Evolutionary conservation across 2,113 vertebrate genomes (phyloP), one percentile per base, ranked within the genome.

Genomic region (Isichthys henryi): DNA sequence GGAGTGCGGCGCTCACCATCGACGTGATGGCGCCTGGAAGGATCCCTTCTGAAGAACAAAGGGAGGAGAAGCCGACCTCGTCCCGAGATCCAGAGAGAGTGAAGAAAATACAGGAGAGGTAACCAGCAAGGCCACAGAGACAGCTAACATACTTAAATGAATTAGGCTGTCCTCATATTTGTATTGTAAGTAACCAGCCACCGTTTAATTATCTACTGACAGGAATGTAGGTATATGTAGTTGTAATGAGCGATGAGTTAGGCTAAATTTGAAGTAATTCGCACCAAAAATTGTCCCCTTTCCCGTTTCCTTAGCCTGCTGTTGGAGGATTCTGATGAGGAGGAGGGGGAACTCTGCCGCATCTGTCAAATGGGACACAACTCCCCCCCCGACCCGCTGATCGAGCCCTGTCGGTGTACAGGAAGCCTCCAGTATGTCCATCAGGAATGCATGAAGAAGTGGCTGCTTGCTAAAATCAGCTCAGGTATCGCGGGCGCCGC

Each of bases 401-500:
- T 99, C 90, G 96, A 98, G 91, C 98, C 98, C 0, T 99, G 98
- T 92, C 96, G 97, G 86, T 99, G 98, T 86, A 97, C 96, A 3
- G 98, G 98, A 92, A 99, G 98, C 92, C 95, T 99, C 93, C 97
- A 96, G 46, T 98, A 97, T 88, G 98, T 99, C 92, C 98, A 99
- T 92, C 98, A 99, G 94, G 98, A 99, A 17, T 99, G 98, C 93
- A 99, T 99, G 96, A 99, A 99, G 92, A 98, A 98, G 91, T 99
- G 98, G 98, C 95, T 99, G n/a, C 96, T 96, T 88, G 98, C 98
- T 70, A 99, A 99, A 95, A 99, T 99, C 91, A 97, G 97, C 94
- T 99, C 98, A 82, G 98, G 98, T 99, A 95, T 95, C 98, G 99
- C 90, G 0, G 62, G 62, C 96, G 97, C 98, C 77, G 98, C 98